Evolutionary conservation across 1,140 invertebrate genomes (phyloP), one percentile per base, ranked within the genome.

Genomic region (Zaprionus vittiger): DNA sequence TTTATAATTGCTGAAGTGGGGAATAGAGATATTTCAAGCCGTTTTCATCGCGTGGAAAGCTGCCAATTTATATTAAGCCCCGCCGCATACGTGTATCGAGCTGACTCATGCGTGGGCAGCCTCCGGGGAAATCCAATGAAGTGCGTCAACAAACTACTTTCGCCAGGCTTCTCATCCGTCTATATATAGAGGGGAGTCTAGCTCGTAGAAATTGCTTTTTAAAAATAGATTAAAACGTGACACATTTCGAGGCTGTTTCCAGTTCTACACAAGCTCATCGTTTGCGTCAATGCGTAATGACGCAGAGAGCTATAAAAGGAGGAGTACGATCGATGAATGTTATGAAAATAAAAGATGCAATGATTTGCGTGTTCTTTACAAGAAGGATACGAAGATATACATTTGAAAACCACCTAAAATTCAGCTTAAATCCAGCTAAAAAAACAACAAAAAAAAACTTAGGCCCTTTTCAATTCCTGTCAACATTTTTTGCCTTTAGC

Each of bases 171-270:
- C 31, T 22, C n/a, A 38, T 55, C 14, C 24, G 11, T 11, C 14
- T n/a, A 44, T 22, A 55, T 55, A 26, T 28, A 49, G 17, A 3
- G 20, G 4, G 3, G 15, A 62, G 47, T 28, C 11, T 56, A 49
- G 63, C 31, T 56, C 24, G 66, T 52, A 34, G 54, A 73, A 67
- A 63, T 67, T 73, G 63, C 15, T 61, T 62, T 63, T 41, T 72
- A 73, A 77, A 77, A 77, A 77, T 73, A 73, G 74, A 73, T 67
- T 17, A 34, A 31, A 22, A 60, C 56, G 62, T 77, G 74, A 15
- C 26, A 62, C 38, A 44, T 66, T 54, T 54, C 49, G 31, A 20
- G 41, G 44, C 20, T 49, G 17, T 34, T 64, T 20, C 52, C 22
- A 28, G 24, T 64, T 24, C 49, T 24, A 28, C 47, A 56, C 34